Conservation (phyloP, 2,797 vertebrate species). For the Serranus cabrilla region DNA sequence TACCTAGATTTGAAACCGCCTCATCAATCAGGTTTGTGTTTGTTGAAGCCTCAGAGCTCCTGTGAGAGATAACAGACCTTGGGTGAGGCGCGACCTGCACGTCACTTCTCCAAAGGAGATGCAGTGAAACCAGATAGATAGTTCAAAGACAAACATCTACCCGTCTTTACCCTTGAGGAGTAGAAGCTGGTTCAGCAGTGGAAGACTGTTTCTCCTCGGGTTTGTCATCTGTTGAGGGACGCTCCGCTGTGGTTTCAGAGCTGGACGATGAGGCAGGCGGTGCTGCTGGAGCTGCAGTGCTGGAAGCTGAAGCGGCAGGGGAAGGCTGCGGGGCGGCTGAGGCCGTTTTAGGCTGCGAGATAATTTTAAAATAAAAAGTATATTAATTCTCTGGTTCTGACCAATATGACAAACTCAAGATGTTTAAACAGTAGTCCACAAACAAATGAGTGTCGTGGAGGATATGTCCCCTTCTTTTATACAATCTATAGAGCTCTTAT, state of each 20-base stretch:
- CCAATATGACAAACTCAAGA: too few species aligned
- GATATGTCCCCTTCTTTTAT: too few species aligned
- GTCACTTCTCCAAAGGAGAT: neutral
- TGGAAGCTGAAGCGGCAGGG: conserved; percentile 68
- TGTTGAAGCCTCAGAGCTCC: conserved; percentile 86
- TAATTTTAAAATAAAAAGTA: neutral
- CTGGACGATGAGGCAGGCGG: conserved; percentile 73
- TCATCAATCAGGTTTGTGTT: conserved; percentile 94
- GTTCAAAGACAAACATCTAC: conserved; percentile 20
- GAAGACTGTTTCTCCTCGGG: conserved; percentile 82
- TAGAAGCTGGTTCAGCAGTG: conserved; percentile 73
- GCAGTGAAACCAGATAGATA: neutral
- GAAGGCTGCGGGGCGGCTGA: conserved; percentile 71
- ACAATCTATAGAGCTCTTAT: too few species aligned
- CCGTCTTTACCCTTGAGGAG: conserved; percentile 61
- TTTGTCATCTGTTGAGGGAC: conserved; percentile 82
- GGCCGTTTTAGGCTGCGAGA: conserved; percentile 89
- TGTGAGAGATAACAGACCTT: conserved; percentile 77
- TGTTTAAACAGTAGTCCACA: too few species aligned
- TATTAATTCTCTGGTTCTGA: neutral
- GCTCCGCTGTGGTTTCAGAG: conserved; percentile 80
- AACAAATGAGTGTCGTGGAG: too few species aligned
- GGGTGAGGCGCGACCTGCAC: conserved; percentile 7
- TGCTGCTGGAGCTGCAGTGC: conserved; percentile 68
- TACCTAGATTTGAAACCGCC: conserved; percentile 96